phyloP scores from a whole-genome alignment of 1,140 invertebrate genomes.

The Panonychus citri region DNA sequence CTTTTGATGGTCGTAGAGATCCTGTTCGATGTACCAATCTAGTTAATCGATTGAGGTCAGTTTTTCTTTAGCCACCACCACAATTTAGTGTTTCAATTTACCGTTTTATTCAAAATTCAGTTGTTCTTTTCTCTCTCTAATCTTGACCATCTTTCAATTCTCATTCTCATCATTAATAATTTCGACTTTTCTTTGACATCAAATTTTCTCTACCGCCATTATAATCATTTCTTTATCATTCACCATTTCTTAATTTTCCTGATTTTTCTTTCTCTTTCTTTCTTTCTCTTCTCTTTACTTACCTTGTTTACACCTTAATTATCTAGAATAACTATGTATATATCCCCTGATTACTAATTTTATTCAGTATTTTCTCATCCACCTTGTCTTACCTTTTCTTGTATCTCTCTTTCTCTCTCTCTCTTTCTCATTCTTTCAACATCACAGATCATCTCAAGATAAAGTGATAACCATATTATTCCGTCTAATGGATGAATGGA shows the following conservation, averaged over 20 bases:
- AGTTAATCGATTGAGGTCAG: constrained; percentile 70
- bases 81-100: neutral
- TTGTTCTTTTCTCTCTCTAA: neutral
- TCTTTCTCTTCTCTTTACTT: neutral
- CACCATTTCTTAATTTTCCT: too few species aligned
- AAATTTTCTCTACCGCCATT: too few species aligned
- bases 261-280: neutral
- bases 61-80: too few species aligned
- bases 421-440: neutral
- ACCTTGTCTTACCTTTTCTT: neutral
- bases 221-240: too few species aligned
- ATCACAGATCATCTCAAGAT: constrained; percentile 20
- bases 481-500: constrained; percentile 12
- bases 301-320: neutral
- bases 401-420: neutral
- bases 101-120: neutral
- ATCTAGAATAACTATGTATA: neutral
- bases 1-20: constrained; percentile 91
- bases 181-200: too few species aligned
- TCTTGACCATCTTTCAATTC: too few species aligned
- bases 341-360: neutral
- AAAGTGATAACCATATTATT: constrained; percentile 14
- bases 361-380: neutral
- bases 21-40: constrained; percentile 80
- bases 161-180: too few species aligned